phyloP scores from a whole-genome alignment of 2,113 vertebrate genomes.

The Noturus placidus region DNA sequence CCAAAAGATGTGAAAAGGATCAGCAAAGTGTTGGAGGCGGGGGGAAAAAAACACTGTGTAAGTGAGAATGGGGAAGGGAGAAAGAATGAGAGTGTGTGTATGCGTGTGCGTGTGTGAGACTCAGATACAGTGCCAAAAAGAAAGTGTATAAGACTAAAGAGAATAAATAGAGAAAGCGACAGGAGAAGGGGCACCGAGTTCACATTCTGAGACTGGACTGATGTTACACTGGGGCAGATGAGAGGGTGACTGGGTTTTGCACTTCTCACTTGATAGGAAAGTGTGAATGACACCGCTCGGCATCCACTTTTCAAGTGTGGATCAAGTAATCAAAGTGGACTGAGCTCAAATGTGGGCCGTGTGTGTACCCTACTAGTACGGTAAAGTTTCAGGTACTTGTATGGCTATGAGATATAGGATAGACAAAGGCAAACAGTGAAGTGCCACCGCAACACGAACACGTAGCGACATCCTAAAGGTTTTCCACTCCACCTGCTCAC shows the following conservation, averaged over 20 bases:
- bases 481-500: neutral
- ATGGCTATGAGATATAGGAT: neutral
- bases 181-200: neutral
- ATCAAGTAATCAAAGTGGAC: slow-evolving; percentile 42
- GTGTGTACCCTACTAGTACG: neutral
- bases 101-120: neutral
- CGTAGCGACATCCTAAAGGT: neutral
- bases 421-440: slow-evolving; percentile 26
- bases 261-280: slow-evolving; percentile 40
- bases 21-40: neutral
- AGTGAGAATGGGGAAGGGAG: slow-evolving; percentile 14
- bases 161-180: slow-evolving; percentile 25
- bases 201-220: slow-evolving; percentile 10
- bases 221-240: slow-evolving; percentile 31
- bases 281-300: slow-evolving; percentile 46
- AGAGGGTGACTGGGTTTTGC: slow-evolving; percentile 29
- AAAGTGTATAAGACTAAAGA: slow-evolving; percentile 23
- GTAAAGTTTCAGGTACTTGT: slow-evolving; percentile 34
- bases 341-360: slow-evolving; percentile 24
- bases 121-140: slow-evolving; percentile 21
- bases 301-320: slow-evolving; percentile 39
- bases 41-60: neutral
- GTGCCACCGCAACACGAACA: neutral
- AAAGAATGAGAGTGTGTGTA: neutral
- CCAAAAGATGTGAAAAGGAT: neutral